Base-by-base conservation (phyloP, 2,797 vertebrate species). In the Leptodactylus fallax region DNA sequence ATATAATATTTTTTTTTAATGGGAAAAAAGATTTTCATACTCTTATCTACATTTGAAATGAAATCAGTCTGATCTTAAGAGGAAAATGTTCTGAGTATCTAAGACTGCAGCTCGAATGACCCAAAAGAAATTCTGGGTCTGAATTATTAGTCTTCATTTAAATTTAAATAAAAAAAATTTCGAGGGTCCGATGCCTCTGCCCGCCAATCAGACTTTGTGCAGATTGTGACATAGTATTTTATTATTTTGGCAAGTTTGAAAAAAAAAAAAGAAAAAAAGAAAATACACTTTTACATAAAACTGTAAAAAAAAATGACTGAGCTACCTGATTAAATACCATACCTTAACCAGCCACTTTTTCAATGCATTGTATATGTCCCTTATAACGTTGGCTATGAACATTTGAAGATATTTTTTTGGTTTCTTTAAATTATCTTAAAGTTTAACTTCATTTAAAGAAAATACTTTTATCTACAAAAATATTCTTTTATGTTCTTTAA, bases 251-350 rank as follows among this genome's bases (percentile, higher is more conserved):
- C 92, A 90, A 96, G 96, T 97, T 93, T 90, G 7, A 95, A 93
- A 93, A 81, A 72, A 74, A 72, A 72, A 12, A 53, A 21, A 36
- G 36, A 79, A 55, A 95, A 94, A 95, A 93, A 93, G 63, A 95
- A 94, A 95, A 93, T 96, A 95, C 95, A 96, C 97, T 98, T 98
- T 98, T 99, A 96, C 97, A 97, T 95, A 95, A 96, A 96, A 97
- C 88, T 94, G 94, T 96, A 97, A 96, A 87, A n/a, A n/a, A 85
- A 95, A 97, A 94, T 91, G 93, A 94, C 95, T 93, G 95, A 97
- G 95, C 96, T 97, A 96, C 97, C 97, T 95, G 92, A 96, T 95
- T 95, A 96, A 91, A 90, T 94, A 92, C 95, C 95, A 93, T 95
- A 96, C 94, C 94, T 97, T 92, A 95, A 96, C 96, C 96, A 97